Evolutionary conservation across 1,140 invertebrate genomes (phyloP).

Genomic region (Leptoteleia sp.): DNA sequence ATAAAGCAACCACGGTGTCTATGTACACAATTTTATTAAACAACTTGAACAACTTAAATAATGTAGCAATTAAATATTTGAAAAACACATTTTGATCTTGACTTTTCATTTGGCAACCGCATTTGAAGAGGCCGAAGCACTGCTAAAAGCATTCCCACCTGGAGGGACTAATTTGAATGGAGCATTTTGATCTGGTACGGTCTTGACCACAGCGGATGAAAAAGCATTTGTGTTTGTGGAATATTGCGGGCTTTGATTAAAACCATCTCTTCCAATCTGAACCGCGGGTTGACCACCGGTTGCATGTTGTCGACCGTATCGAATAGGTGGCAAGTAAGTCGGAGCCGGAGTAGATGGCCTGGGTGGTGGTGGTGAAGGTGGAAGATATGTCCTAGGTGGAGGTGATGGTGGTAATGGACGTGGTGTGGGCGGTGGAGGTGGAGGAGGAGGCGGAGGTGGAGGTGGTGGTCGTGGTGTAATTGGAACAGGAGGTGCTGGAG

Average conservation of each 20-base stretch:
- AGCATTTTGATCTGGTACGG: not conserved
- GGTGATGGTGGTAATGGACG: constrained; percentile 18
- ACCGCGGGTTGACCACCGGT: not conserved
- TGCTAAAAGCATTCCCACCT: not conserved
- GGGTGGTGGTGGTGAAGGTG: constrained; percentile 5
- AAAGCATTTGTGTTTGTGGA: not conserved
- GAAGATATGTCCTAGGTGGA: constrained; percentile 29
- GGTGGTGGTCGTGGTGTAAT: not conserved
- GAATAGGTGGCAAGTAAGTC: constrained; percentile 32
- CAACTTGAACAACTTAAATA: not conserved
- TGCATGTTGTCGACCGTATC: constrained; percentile 28
- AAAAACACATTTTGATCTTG: not conserved
- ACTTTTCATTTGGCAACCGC: not conserved
- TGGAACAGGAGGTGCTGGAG: not conserved
- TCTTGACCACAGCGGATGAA: constrained; percentile 1
- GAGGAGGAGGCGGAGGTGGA: not conserved
- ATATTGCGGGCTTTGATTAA: not conserved
- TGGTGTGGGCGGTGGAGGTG: not conserved
- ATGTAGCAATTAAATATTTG: not conserved
- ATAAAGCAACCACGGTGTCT: too few relatives aligned
- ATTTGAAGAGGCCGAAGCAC: constrained; percentile 4
- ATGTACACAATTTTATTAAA: constrained; percentile 2
- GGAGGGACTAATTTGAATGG: not conserved
- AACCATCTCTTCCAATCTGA: constrained; percentile 1
- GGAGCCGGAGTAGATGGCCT: constrained; percentile 37